These are phyloP conservation scores for Rhyacophila evoluta DNA, from an alignment of 2,888 invertebrate genomes.

Conservation along the genomic window DNA sequence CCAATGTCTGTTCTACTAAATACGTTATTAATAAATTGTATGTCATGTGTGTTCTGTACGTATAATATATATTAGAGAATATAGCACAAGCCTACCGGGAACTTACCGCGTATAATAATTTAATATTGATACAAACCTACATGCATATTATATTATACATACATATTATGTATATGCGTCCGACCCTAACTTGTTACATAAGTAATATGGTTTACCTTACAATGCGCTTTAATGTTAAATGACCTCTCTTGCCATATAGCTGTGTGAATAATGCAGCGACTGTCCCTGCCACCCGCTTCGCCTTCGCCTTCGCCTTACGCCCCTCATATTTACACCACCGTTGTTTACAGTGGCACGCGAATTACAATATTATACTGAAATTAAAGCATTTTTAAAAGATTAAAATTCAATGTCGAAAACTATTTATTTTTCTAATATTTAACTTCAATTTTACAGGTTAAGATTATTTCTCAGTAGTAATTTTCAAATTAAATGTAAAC, in stretches of 20 bases:
- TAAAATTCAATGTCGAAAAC: too few species aligned
- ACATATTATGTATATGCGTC: conserved; percentile 43
- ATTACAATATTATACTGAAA: too few species aligned
- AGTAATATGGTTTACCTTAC: conserved; percentile 54
- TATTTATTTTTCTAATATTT: too few species aligned
- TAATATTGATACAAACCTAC: background rate
- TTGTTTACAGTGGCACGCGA: background rate
- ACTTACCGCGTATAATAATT: background rate
- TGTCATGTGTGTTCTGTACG: too few species aligned
- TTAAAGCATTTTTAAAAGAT: too few species aligned
- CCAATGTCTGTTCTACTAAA: too few species aligned
- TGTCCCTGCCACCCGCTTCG: conserved; percentile 30
- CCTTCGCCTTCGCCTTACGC: background rate
- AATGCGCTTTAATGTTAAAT: conserved; percentile 55
- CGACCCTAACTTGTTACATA: conserved; percentile 51
- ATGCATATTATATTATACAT: background rate
- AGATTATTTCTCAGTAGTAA: too few species aligned
- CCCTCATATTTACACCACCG: conserved; percentile 1
- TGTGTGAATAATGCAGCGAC: conserved; percentile 50
- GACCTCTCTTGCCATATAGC: conserved; percentile 54
- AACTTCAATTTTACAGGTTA: too few species aligned
- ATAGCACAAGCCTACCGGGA: too few species aligned
- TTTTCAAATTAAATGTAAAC: too few species aligned
- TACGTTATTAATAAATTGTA: too few species aligned
- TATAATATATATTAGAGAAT: too few species aligned